These are phyloP conservation scores for Arge pagana DNA, from an alignment of 2,888 invertebrate genomes.

Conservation along the genomic window DNA sequence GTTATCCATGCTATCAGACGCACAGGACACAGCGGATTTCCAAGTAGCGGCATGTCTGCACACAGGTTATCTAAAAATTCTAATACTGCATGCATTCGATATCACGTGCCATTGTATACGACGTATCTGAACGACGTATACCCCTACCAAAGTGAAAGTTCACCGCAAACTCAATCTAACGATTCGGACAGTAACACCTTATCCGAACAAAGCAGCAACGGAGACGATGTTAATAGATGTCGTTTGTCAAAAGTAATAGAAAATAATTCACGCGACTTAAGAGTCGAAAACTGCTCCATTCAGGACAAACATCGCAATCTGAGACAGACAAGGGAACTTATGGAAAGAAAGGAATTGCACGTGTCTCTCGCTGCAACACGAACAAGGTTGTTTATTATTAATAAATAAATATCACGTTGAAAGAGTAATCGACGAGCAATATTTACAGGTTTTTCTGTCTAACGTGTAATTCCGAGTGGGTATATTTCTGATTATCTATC, in stretches of 20 bases:
- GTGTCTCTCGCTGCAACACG: constrained; percentile 28
- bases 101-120: constrained; percentile 43
- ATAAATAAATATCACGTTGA: constrained; percentile 19
- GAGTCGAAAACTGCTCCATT: constrained; percentile 48
- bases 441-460: constrained; percentile 49
- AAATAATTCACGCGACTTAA: constrained; percentile 36
- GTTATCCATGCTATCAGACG: constrained; percentile 55
- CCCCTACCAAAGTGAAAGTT: constrained; percentile 28
- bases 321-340: constrained; percentile 50
- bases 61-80: constrained; percentile 62
- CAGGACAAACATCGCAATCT: constrained; percentile 50
- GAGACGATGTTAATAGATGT: constrained; percentile 38
- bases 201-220: constrained; percentile 33
- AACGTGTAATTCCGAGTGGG: constrained; percentile 46
- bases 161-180: constrained; percentile 12
- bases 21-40: constrained; percentile 61
- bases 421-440: constrained; percentile 37
- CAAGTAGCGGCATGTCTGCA: constrained; percentile 55
- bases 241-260: constrained; percentile 38
- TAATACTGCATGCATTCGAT: constrained; percentile 48
- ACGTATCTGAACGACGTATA: constrained; percentile 31
- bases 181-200: constrained; percentile 33
- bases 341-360: constrained; percentile 39
- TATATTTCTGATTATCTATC: constrained; percentile 20
- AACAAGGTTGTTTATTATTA: constrained; percentile 33